Evolutionary conservation across 2,888 invertebrate species (phyloP), one percentile per base, ranked within the genome.

Genomic region (Eupithecia subfuscata): DNA sequence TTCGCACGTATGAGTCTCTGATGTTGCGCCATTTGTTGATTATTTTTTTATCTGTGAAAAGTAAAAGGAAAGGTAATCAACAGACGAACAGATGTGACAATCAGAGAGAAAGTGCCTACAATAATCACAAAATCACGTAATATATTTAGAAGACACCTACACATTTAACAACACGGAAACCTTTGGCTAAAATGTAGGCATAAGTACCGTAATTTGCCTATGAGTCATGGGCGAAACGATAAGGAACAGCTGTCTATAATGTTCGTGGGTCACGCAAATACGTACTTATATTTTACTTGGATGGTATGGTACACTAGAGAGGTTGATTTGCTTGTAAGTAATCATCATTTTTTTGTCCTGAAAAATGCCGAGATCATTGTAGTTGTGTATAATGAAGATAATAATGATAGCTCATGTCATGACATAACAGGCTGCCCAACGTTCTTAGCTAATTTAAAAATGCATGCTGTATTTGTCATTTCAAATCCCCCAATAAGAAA

Each of bases 1-100:
- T 85, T n/a, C 93, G 86, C 34, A 92, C 93, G 84, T 88, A 93
- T 2, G 91, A 89, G 79, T 93, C 93, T n/a, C 92, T 85, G 68
- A 93, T 89, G 83, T 92, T 92, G n/a, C 93, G 88, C 93, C 93
- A 93, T 88, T 92, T 93, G 82, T 86, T 84, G 75, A 91, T 85
- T 6, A 93, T 84, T 82, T 89, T 92, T 81, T 88, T 90, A 83
- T 85, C 92, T 93, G 90, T n/a, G 86, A 87, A 81, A 80, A 79
- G n/a, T 65, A 67, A 22, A 67, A 18, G 52, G 1, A 64, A 34
- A 34, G 34, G 34, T 34, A 8, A 64, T 16, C 9, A 60, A 25
- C 60, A 25, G 60, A 18, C 22, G 30, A 34, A 64, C 22, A 25
- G 60, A 60, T 60, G 60, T 25, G 25, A 60, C 25, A 60, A 60